These are phyloP conservation scores for Acropora yongei DNA, from an alignment of 64 coral and sea anemone species.

Conservation along the genomic window DNA sequence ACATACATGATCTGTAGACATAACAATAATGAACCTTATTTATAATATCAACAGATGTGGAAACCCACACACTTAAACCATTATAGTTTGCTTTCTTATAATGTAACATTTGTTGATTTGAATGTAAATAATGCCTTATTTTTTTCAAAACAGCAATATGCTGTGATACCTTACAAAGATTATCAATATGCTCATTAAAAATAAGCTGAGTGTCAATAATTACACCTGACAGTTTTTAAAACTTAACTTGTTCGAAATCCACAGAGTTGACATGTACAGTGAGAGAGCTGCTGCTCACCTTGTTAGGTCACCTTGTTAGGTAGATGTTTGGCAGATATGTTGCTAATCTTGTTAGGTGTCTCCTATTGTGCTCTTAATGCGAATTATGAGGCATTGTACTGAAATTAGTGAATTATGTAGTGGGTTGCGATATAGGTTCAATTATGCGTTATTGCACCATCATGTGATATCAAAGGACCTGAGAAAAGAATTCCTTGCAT, in stretches of 20 bases:
- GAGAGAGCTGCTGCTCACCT: slow-evolving; percentile 6
- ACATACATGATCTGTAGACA: no score
- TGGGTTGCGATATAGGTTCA: no score
- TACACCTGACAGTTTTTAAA: slow-evolving; percentile 27
- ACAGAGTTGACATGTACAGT: background rate
- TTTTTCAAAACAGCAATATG: slow-evolving; percentile 29
- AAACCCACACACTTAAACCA: background rate
- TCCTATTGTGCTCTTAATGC: no score
- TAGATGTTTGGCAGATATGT: background rate
- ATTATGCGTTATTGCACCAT: no score
- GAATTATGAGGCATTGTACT: no score
- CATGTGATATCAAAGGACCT: no score
- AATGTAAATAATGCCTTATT: background rate
- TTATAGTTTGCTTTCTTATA: slow-evolving; percentile 17
- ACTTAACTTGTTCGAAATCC: slow-evolving; percentile 47
- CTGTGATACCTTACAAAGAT: slow-evolving; percentile 2
- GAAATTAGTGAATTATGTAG: no score
- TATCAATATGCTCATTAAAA: slow-evolving; percentile 44
- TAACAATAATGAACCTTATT: background rate
- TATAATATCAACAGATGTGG: background rate
- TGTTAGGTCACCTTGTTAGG: slow-evolving; percentile 45
- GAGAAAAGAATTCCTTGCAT: no score
- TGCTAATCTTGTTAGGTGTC: background rate
- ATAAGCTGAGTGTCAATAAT: slow-evolving; percentile 41
- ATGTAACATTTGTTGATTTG: slow-evolving; percentile 7